Conservation (phyloP, 53 echinoderm and acorn worm species). For the Arbacia lixula region DNA sequence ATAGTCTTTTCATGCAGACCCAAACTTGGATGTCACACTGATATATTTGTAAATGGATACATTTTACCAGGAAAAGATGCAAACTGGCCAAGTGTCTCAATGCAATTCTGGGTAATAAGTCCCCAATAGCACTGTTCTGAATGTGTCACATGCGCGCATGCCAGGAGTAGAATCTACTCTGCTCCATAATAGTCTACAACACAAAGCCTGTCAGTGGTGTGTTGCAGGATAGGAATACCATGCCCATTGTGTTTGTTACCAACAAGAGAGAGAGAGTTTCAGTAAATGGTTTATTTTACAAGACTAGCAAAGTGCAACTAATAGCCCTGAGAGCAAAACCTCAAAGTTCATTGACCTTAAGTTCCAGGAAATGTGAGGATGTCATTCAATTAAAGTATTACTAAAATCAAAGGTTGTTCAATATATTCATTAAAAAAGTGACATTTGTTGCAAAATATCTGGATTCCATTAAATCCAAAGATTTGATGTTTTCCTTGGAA, state of each 20-base stretch:
- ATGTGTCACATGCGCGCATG: too few species aligned
- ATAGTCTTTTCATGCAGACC: not conserved
- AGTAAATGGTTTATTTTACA: not conserved
- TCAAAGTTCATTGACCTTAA: constrained; percentile 37
- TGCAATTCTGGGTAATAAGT: too few species aligned
- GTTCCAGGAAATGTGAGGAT: constrained; percentile 22
- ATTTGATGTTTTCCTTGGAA: too few species aligned
- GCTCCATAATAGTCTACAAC: too few species aligned
- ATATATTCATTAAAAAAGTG: not conserved
- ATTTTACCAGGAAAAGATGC: too few species aligned
- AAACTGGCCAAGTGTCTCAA: too few species aligned
- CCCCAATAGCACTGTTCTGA: too few species aligned
- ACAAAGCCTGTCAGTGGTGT: too few species aligned
- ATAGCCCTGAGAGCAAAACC: constrained; percentile 5
- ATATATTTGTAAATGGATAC: not conserved
- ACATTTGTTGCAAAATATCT: not conserved
- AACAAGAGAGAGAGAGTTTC: not conserved
- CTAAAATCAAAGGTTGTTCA: not conserved
- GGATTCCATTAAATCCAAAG: not conserved
- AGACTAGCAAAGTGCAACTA: constrained; percentile 12
- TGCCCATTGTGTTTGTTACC: not conserved
- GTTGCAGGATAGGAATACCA: not conserved
- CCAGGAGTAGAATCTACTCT: too few species aligned
- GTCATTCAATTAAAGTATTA: not conserved
- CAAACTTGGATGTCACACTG: not conserved